Conservation (phyloP, 2,888 invertebrate species). For the Aleiodes leptofemur region DNA sequence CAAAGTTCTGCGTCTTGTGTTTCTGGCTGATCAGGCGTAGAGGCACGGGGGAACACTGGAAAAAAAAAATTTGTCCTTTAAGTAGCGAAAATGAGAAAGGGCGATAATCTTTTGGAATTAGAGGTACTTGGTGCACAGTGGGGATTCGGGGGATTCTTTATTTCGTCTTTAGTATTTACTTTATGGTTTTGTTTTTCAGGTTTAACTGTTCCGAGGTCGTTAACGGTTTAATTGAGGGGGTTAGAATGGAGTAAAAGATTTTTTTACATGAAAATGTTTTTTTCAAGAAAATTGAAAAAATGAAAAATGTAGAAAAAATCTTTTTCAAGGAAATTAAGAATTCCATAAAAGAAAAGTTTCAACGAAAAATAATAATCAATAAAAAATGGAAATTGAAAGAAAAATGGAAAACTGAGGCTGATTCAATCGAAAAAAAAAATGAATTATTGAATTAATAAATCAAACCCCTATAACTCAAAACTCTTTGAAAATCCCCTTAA, state of each 20-base stretch:
- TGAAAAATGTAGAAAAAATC: too few relatives aligned
- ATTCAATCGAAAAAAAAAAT: background rate
- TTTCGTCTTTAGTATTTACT: conserved; percentile 35
- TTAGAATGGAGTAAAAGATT: too few relatives aligned
- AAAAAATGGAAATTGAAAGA: too few relatives aligned
- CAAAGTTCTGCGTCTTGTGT: conserved; percentile 66
- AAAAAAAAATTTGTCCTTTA: conserved; percentile 2
- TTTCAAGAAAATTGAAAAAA: too few relatives aligned
- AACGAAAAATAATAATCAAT: too few relatives aligned
- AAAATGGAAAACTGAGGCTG: background rate
- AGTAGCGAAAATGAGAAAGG: conserved; percentile 39
- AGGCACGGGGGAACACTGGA: conserved; percentile 2
- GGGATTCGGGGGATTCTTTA: conserved; percentile 40
- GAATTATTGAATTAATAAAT: background rate
- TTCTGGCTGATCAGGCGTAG: conserved; percentile 63
- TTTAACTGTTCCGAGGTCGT: background rate
- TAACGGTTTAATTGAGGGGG: background rate
- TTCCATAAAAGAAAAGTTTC: too few relatives aligned
- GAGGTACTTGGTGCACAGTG: background rate
- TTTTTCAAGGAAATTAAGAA: too few relatives aligned
- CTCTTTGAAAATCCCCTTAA: background rate
- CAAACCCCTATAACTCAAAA: background rate
- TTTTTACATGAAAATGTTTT: too few relatives aligned
- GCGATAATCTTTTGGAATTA: conserved; percentile 31
- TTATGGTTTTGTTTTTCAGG: conserved; percentile 16